Evolutionary conservation across 2,113 vertebrate species (phyloP), one percentile per base, ranked within the genome.

Genomic region (Sorex fumeus): DNA sequence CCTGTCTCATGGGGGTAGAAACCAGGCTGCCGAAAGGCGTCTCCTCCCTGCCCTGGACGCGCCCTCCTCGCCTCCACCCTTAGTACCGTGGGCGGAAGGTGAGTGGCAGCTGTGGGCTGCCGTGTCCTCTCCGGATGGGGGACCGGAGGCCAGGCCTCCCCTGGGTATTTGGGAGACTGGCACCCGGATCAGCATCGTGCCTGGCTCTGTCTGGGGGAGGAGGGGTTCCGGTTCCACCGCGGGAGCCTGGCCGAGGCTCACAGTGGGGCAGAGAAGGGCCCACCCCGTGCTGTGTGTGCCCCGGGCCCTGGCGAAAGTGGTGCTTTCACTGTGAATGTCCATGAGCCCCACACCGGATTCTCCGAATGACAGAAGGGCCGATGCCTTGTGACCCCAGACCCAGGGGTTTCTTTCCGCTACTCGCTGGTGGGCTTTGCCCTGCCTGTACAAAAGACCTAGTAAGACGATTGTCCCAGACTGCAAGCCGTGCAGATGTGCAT

Each of bases 1-100:
- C 85, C 40, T 64, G 69, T 27, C 81, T 84, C 43, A 66, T 90
- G 93, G 66, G 70, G n/a, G n/a, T 78, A 10, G 36, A 85, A 47
- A 57, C 62, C 16, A 87, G 30, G 19, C 18, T 86, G 64, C 36
- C 88, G 77, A 93, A 91, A 83, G 82, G 90, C 86, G 0, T 76
- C 78, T 90, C 70, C n/a, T 91, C 75, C 6, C 2, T 53, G 75
- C 11, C 9, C 4, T 78, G 76, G 83, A 25, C 18, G 47, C 8
- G 80, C 43, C n/a, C 11, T 40, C 3, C 23, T 47, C 28, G 27
- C n/a, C 67, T 75, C 90, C 64, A 71, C 18, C 84, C 88, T 3
- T 8, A 57, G 53, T 89, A 11, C 67, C 90, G 87, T 83, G 88
- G 32, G 36, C 81, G 62, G 79, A 57, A 43, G 53, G 47, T 40